Evolutionary conservation across 1,140 invertebrate genomes (phyloP).

Genomic region (Dryas iulia): DNA sequence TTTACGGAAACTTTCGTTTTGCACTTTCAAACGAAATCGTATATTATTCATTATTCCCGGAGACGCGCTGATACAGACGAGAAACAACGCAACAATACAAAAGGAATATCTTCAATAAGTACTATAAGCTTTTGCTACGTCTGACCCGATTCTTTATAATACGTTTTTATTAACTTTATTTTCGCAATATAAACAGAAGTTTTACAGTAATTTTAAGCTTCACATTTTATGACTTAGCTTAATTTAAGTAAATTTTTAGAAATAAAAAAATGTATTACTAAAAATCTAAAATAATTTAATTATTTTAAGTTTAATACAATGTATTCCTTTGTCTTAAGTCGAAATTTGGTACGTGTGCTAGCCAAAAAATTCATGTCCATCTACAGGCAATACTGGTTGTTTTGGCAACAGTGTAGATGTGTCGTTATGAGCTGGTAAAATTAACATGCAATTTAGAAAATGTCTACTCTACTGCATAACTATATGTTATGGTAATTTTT

Average conservation of each 20-base stretch:
- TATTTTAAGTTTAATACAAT: no score
- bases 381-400: neutral
- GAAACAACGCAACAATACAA: conserved; percentile 12
- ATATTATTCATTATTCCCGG: conserved; percentile 11
- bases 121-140: conserved; percentile 7
- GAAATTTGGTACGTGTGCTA: neutral
- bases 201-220: neutral
- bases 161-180: conserved; percentile 7
- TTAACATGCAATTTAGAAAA: no score
- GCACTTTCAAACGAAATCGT: neutral
- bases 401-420: neutral
- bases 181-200: neutral
- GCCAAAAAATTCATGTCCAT: neutral
- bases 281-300: no score
- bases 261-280: no score
- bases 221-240: neutral
- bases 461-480: no score
- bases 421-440: no score
- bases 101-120: conserved; percentile 15
- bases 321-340: neutral
- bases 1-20: neutral
- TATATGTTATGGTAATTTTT: no score
- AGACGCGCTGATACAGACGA: conserved; percentile 5
- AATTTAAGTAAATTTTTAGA: no score
- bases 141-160: conserved; percentile 9